These are phyloP conservation scores for Phortica magna DNA, from an alignment of 2,888 invertebrate species.

Conservation along the genomic window DNA sequence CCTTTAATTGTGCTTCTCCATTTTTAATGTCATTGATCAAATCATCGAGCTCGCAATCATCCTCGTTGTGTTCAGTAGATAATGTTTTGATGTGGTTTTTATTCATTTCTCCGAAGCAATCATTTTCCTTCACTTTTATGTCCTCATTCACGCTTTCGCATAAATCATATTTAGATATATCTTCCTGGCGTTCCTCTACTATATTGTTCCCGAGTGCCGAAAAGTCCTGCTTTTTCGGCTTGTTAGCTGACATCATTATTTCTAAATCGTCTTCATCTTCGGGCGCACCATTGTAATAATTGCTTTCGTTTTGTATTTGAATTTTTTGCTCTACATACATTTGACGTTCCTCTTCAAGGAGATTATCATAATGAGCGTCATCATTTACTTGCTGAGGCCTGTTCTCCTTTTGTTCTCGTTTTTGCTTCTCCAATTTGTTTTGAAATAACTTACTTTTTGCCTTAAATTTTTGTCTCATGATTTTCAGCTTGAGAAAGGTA, in stretches of 20 bases:
- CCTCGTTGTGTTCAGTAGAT: conserved; percentile 48
- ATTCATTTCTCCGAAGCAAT: conserved; percentile 51
- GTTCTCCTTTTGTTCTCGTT: conserved; percentile 50
- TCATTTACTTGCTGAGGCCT: conserved; percentile 23
- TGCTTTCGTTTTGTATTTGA: conserved; percentile 29
- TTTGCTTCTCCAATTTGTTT: conserved; percentile 62
- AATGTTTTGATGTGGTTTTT: conserved; percentile 42
- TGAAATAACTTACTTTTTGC: conserved; percentile 79
- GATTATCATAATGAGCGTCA: conserved; percentile 57
- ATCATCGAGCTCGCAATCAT: conserved; percentile 69
- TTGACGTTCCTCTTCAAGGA: conserved; percentile 67
- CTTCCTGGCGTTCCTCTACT: conserved; percentile 6
- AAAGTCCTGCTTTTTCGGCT: neutral
- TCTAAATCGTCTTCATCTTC: conserved; percentile 50
- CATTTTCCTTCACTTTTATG: conserved; percentile 50
- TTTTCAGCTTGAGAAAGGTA: conserved; percentile 81
- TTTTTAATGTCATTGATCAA: conserved; percentile 73
- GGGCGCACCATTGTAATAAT: conserved; percentile 46
- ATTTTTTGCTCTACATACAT: conserved; percentile 58
- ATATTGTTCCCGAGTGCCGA: neutral
- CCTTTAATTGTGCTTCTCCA: conserved; percentile 68
- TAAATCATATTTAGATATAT: conserved; percentile 55
- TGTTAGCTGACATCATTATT: neutral
- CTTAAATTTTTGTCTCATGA: conserved; percentile 81
- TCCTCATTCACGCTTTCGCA: conserved; percentile 56